A percentile compares a stretch with the other conserved stretches of the same genome.
Conservation (phyloP, 2,113 vertebrate genomes). For the Phalacrocorax aristotelis region DNA sequence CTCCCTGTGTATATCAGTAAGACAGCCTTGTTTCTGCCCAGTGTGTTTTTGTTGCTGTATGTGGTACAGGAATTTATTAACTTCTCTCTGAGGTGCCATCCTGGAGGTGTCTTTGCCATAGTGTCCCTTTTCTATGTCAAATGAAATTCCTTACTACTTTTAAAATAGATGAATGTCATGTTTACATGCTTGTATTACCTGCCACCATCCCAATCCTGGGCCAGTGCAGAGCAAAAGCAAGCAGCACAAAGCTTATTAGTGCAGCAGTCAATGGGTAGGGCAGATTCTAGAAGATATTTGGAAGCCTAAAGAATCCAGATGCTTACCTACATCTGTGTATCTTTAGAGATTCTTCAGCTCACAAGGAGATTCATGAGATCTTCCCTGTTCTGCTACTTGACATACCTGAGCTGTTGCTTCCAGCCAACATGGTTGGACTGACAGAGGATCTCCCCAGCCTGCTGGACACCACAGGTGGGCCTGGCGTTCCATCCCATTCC, state of each 20-base stretch:
- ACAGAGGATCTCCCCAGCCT: conserved; percentile 89
- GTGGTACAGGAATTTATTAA: background rate
- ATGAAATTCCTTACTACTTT: background rate
- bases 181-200: background rate
- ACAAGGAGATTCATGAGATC: background rate
- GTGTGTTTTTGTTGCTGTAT: background rate
- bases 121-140: background rate
- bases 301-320: background rate
- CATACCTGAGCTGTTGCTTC: conserved; percentile 86
- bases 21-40: background rate
- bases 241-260: background rate
- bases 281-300: background rate
- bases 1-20: background rate
- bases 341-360: background rate
- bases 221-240: background rate
- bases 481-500: conserved; percentile 88
- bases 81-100: background rate
- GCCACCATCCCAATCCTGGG: background rate
- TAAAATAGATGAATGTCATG: background rate
- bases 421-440: conserved; percentile 87
- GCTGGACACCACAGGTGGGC: conserved; percentile 81
- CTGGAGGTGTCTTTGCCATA: background rate
- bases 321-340: background rate
- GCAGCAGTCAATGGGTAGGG: background rate
- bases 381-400: background rate